A percentile compares a stretch with the other conserved stretches of the same genome.
These are phyloP conservation scores for Saccostrea cuccullata DNA, from an alignment of 1,140 invertebrate genomes.

Conservation along the genomic window DNA sequence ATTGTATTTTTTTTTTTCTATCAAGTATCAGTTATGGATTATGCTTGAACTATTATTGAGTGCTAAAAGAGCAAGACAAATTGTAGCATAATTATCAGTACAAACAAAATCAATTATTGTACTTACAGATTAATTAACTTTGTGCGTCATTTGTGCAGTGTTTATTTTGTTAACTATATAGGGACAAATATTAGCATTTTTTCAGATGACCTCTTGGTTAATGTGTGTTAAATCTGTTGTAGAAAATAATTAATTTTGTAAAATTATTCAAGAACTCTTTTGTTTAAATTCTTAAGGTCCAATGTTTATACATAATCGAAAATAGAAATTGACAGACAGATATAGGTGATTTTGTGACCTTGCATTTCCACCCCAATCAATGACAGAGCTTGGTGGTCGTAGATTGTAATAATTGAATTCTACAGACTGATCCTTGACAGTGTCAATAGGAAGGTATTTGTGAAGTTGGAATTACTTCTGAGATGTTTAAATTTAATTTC, in stretches of 20 bases:
- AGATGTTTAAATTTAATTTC: constrained; percentile 38
- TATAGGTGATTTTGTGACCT: background rate
- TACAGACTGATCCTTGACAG: constrained; percentile 18
- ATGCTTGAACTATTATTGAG: background rate
- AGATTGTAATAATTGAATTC: constrained; percentile 18
- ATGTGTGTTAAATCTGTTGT: background rate
- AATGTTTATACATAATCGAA: background rate
- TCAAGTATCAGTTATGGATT: background rate
- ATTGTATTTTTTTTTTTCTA: background rate
- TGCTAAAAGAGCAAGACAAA: background rate
- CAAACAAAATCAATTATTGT: background rate
- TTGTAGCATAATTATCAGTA: background rate
- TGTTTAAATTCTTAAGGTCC: background rate
- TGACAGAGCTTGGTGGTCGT: background rate
- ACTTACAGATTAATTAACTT: background rate
- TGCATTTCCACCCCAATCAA: background rate
- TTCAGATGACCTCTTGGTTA: background rate
- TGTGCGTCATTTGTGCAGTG: background rate
- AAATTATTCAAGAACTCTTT: background rate
- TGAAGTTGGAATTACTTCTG: constrained; percentile 14
- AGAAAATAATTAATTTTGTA: background rate
- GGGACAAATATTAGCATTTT: background rate
- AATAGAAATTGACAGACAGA: background rate
- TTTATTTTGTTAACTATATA: background rate
- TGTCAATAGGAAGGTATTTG: constrained; percentile 24